Conservation (phyloP, 2,888 invertebrate genomes). For the Candidula unifasciata region DNA sequence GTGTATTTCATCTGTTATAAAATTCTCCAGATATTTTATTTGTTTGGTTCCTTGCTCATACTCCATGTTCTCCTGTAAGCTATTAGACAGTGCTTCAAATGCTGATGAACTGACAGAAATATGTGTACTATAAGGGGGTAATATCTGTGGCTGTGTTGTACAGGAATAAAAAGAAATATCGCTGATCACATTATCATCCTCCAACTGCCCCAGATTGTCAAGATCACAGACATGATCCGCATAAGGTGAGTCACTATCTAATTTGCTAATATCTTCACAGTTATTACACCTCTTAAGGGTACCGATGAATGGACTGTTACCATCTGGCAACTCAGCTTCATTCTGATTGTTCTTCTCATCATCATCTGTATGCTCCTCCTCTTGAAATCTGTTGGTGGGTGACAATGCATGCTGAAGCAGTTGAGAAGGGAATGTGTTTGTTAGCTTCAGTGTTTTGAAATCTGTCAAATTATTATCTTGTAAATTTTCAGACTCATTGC, state of each 20-base stretch:
- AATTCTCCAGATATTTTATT: conserved; percentile 50
- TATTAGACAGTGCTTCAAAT: background rate
- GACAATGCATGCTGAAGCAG: conserved; percentile 25
- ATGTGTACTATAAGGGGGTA: conserved; percentile 22
- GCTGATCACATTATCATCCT: conserved; percentile 46
- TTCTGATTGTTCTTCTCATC: conserved; percentile 23
- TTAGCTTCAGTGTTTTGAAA: background rate
- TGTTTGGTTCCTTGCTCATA: conserved; percentile 30
- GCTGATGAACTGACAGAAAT: conserved; percentile 24
- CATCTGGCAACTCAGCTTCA: background rate
- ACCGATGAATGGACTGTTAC: conserved; percentile 33
- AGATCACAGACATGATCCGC: conserved; percentile 48
- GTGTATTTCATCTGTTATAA: conserved; percentile 56
- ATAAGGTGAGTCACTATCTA: conserved; percentile 53
- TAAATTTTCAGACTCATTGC: conserved; percentile 24
- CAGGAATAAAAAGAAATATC: conserved; percentile 48
- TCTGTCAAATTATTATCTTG: background rate
- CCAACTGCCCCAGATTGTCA: background rate
- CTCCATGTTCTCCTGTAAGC: background rate
- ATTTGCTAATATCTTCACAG: conserved; percentile 73
- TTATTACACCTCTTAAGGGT: conserved; percentile 70
- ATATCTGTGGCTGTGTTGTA: conserved; percentile 46
- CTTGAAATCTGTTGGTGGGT: conserved; percentile 30
- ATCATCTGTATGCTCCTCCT: conserved; percentile 32
- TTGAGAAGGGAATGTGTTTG: background rate